Percentiles rank a stretch among this genome's conserved stretches.
Evolutionary conservation across 2,888 invertebrate species (phyloP).

Genomic region (Apantesis nais): DNA sequence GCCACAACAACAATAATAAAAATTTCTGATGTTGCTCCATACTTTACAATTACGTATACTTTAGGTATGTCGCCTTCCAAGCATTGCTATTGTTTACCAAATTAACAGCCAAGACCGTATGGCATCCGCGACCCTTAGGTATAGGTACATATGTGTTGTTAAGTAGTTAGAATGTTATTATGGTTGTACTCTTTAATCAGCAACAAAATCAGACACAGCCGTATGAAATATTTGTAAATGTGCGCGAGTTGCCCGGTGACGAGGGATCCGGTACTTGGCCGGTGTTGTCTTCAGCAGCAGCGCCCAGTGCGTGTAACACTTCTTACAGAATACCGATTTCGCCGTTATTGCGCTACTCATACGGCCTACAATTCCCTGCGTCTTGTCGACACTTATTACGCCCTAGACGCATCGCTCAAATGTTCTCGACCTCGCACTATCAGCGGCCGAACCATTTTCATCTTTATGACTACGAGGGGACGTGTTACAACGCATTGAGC

Average conservation of each 20-base stretch:
- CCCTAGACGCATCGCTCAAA: constrained; percentile 78
- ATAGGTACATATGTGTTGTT: neutral
- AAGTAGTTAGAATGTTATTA: constrained; percentile 23
- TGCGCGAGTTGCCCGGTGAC: constrained; percentile 72
- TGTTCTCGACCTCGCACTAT: constrained; percentile 77
- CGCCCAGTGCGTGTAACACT: constrained; percentile 67
- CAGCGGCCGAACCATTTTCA: constrained; percentile 60
- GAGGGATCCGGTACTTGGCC: constrained; percentile 78
- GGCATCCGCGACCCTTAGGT: neutral
- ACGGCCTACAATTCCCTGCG: constrained; percentile 65
- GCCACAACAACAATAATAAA: neutral
- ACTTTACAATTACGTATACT: neutral
- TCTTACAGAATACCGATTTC: constrained; percentile 58
- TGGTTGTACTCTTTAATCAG: constrained; percentile 49
- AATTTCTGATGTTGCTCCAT: neutral
- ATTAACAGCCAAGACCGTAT: neutral
- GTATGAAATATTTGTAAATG: constrained; percentile 66
- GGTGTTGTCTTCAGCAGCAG: constrained; percentile 81
- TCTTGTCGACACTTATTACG: constrained; percentile 70
- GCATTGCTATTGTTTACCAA: neutral
- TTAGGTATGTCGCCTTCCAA: neutral
- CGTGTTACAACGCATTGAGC: constrained; percentile 55
- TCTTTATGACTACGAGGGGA: constrained; percentile 52
- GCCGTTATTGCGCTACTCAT: constrained; percentile 54
- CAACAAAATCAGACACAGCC: constrained; percentile 45